Evolutionary conservation across 2,113 vertebrate species (phyloP).

Genomic region (Proteles cristata): DNA sequence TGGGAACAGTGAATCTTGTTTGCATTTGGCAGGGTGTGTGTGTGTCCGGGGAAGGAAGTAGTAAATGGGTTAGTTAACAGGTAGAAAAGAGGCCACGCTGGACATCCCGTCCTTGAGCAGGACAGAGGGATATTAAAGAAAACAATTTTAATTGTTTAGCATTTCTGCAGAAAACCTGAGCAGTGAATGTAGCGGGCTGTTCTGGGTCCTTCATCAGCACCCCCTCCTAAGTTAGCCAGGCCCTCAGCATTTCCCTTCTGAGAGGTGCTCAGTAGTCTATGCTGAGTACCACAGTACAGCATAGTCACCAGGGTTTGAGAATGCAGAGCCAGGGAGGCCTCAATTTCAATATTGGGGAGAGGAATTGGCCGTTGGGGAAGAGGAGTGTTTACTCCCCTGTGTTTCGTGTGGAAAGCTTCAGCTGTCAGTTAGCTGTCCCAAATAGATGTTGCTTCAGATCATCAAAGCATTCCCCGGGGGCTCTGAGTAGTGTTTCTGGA

Average conservation of each 20-base stretch:
- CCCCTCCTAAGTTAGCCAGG: too few species aligned
- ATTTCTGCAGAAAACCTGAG: not conserved
- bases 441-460: not conserved
- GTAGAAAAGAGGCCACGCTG: not conserved
- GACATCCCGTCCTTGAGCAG: not conserved
- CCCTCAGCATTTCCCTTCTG: not conserved
- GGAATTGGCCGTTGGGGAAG: not conserved
- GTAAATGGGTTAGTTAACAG: not conserved
- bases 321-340: not conserved
- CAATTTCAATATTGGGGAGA: not conserved
- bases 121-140: not conserved
- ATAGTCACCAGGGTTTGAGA: not conserved
- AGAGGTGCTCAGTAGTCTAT: not conserved
- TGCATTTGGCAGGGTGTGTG: not conserved
- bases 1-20: not conserved
- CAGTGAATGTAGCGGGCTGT: rapidly evolving
- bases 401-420: not conserved
- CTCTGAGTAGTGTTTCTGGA: not conserved
- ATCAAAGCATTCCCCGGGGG: not conserved
- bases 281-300: not conserved
- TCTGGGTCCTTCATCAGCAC: not conserved
- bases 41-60: not conserved
- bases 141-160: not conserved
- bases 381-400: not conserved
- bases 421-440: not conserved